Conservation (phyloP, 2,113 vertebrate species). For the Ciconia boyciana region DNA sequence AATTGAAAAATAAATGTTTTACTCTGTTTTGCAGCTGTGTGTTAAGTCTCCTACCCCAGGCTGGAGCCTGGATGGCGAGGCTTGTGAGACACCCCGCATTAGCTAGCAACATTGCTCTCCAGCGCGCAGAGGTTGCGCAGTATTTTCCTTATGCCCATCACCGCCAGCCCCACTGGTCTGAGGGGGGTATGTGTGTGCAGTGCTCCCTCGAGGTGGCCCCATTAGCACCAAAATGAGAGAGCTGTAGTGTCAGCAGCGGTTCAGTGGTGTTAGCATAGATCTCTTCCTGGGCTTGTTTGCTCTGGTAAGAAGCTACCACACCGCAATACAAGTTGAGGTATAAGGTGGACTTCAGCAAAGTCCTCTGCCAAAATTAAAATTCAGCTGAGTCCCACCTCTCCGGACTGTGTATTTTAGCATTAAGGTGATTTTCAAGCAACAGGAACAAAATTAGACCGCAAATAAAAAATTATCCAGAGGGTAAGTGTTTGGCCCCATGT, state of each 20-base stretch:
- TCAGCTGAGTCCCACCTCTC: neutral
- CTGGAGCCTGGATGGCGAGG: neutral
- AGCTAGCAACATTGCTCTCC: neutral
- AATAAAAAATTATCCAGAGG: neutral
- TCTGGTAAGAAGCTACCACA: neutral
- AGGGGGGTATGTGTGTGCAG: neutral
- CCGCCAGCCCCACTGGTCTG: neutral
- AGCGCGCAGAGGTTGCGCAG: fast-evolving
- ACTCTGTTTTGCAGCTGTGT: neutral
- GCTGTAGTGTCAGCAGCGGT: neutral
- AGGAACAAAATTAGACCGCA: neutral
- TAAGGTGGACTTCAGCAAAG: neutral
- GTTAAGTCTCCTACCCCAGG: neutral
- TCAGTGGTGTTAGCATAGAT: neutral
- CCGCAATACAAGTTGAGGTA: neutral
- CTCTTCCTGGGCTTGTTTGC: neutral
- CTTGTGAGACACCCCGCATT: neutral
- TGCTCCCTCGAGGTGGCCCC: neutral
- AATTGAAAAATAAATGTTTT: neutral
- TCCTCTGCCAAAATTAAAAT: constrained; percentile 19
- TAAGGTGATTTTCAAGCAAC: constrained; percentile 38
- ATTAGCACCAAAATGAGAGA: neutral
- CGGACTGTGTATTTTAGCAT: neutral
- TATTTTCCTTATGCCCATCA: neutral
- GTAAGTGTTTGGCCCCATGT: neutral